Percentiles rank a stretch among this genome's conserved stretches.
phyloP scores from a whole-genome alignment of 2,113 vertebrate species.

The Toxostoma redivivum region DNA sequence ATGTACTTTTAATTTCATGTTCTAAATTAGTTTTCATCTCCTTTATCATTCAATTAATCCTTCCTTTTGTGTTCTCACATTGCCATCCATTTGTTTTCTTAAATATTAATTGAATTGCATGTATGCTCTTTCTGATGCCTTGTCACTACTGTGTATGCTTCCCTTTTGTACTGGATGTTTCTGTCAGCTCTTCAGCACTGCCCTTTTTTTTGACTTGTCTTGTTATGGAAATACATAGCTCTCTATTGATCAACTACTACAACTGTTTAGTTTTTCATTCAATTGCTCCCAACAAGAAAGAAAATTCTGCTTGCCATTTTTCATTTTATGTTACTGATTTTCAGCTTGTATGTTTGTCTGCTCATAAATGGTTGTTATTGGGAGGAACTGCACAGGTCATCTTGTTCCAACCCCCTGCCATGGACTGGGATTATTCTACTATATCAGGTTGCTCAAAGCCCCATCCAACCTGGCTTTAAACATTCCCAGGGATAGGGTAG shows the following conservation, averaged over 20 bases:
- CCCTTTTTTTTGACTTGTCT: background rate
- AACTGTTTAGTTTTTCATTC: background rate
- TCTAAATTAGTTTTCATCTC: background rate
- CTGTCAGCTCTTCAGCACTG: background rate
- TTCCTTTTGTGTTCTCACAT: background rate
- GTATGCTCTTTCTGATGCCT: background rate
- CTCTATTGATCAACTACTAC: background rate
- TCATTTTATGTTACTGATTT: background rate
- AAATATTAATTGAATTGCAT: background rate
- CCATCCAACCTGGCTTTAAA: background rate
- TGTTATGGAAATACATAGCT: background rate
- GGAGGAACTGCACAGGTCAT: background rate
- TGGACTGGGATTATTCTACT: background rate
- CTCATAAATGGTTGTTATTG: background rate
- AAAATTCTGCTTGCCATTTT: background rate
- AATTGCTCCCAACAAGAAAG: background rate
- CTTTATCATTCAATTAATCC: background rate
- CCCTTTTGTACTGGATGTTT: background rate
- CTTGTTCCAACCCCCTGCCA: accelerated
- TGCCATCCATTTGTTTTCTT: background rate
- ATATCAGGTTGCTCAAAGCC: background rate
- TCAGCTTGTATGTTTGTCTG: background rate
- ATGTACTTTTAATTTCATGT: background rate
- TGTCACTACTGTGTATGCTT: background rate
- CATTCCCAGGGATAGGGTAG: too few relatives aligned